A percentile compares a stretch with the other conserved stretches of the same genome.
Conservation (phyloP, 2,113 vertebrate genomes). For the Natator depressus region DNA sequence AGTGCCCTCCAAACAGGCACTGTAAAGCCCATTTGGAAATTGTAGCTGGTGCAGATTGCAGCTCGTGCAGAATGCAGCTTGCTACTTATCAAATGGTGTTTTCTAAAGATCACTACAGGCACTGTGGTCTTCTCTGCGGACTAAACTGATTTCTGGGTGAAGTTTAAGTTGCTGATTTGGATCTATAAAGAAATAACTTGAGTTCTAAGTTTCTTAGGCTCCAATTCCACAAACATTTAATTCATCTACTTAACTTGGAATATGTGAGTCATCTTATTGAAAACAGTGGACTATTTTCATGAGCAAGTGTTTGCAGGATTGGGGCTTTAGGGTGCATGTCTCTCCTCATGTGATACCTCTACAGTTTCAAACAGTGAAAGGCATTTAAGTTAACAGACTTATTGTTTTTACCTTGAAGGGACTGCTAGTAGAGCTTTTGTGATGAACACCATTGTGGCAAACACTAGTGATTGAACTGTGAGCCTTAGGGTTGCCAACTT, state of each 20-base stretch:
- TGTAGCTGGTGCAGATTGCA: conserved; percentile 2
- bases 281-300: no score
- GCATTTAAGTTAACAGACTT: no score
- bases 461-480: no score
- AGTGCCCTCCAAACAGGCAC: neutral
- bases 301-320: no score
- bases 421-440: no score
- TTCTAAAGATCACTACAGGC: conserved; percentile 24
- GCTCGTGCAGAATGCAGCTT: neutral
- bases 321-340: no score
- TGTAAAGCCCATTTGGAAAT: conserved; percentile 15
- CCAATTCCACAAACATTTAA: neutral
- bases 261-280: no score
- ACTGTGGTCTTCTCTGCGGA: conserved; percentile 21
- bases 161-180: neutral
- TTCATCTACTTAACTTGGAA: neutral
- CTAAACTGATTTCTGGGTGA: neutral
- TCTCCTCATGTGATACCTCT: no score
- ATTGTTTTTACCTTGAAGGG: no score
- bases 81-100: conserved; percentile 33
- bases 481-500: no score
- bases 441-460: no score
- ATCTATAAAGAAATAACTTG: conserved; percentile 2
- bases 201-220: neutral
- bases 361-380: no score